phyloP scores from a whole-genome alignment of 2,888 invertebrate species.

The Catotricha subobsoleta region DNA sequence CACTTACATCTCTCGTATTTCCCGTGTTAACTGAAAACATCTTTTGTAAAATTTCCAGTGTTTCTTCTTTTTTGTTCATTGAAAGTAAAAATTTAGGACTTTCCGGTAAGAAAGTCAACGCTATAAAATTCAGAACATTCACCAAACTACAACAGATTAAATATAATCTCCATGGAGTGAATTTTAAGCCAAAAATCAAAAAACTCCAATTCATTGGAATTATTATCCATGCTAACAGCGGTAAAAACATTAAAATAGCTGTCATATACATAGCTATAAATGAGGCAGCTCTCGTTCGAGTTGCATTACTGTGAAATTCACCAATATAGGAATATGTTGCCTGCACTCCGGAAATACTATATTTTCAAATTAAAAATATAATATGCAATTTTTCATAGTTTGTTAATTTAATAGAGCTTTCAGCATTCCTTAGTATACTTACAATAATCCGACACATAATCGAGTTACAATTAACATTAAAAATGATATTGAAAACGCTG shows the following conservation, averaged over 20 bases:
- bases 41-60: conserved; percentile 37
- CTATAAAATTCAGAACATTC: conserved; percentile 38
- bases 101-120: conserved; percentile 46
- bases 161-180: conserved; percentile 60
- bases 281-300: conserved; percentile 35
- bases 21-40: conserved; percentile 41
- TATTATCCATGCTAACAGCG: conserved; percentile 50
- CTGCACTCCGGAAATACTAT: conserved; percentile 26
- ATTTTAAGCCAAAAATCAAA: conserved; percentile 32
- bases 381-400: background rate
- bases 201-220: conserved; percentile 38
- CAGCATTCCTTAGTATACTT: conserved; percentile 15
- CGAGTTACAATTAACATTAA: conserved; percentile 39
- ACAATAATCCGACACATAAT: conserved; percentile 47
- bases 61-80: conserved; percentile 38
- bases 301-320: conserved; percentile 35
- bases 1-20: conserved; percentile 15
- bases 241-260: conserved; percentile 35
- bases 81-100: conserved; percentile 60
- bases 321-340: conserved; percentile 41
- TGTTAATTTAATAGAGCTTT: conserved; percentile 2
- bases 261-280: conserved; percentile 39
- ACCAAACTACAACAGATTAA: conserved; percentile 47
- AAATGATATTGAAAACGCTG: conserved; percentile 41
- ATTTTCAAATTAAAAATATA: background rate